Base-by-base conservation (phyloP, 2,797 vertebrate genomes). In the Syngnathus acus region DNA sequence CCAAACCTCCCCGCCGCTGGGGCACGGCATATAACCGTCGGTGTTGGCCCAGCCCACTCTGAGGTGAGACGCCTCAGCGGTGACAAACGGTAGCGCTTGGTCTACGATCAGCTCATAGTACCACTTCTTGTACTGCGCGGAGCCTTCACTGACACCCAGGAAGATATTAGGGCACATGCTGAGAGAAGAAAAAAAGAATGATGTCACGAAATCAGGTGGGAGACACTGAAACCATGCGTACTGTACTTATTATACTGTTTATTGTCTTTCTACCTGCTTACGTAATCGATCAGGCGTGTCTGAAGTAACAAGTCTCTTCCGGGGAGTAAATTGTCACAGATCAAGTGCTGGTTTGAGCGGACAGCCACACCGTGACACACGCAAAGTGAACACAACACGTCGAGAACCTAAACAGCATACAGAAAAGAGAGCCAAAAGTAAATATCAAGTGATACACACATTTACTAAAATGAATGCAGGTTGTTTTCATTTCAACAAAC, bases 41-140 rank as follows among this genome's bases (percentile, higher is more conserved):
- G 94, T 97, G 76, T 93, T 96, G 38, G 95, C 96, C 96, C 96
- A 98, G 77, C 96, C 96, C 71, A 98, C 92, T 38, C 95, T 90
- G 6, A 98, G 89, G 71, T 98, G 95, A 47, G 94, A 95, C 7
- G 96, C 91, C 77, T 97, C 95, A 1, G 95, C 94, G 0, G 95
- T 96, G 71, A 95, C 88, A 7, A 97, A 98, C 0, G 95, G 93
- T 57, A 92, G 84, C 0, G 90, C 91, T 21, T 94, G 90, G 79
- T 98, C 96, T 82, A 98, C 93, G 54, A 95, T 96, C 68, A 98
- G 84, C 61, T 98, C 96, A 3, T 95, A 98, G 82, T 98, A 98
- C 96, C 96, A 98, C 79, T 96, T 98, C 81, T 83, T 94, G 85
- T 98, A 98, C 62, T 98, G 96, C n/a, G 96, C 96, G 0, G 96